phyloP scores from a whole-genome alignment of 64 coral and sea anemone genomes.

The Montipora cactus region DNA sequence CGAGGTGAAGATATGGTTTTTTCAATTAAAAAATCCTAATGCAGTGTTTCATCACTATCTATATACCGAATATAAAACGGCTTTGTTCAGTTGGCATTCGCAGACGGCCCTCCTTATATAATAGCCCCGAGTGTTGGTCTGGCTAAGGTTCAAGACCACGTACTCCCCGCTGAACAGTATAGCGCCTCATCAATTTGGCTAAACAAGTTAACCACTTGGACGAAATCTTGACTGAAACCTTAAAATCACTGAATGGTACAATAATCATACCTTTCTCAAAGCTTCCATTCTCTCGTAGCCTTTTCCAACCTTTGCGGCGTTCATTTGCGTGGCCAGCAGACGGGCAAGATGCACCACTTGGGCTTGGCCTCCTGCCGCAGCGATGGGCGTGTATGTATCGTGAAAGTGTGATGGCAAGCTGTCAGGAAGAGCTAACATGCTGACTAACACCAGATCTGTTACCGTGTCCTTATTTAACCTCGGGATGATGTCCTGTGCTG shows the following conservation, averaged over 20 bases:
- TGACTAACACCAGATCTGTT: slow-evolving; percentile 91
- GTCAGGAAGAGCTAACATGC: slow-evolving; percentile 94
- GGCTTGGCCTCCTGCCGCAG: slow-evolving; percentile 89
- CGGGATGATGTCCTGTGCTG: slow-evolving; percentile 94
- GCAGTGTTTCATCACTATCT: no score
- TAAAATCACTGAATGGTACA: not conserved
- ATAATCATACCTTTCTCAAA: slow-evolving; percentile 74
- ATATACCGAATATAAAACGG: no score
- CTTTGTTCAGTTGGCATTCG: no score
- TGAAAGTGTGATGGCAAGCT: slow-evolving; percentile 89
- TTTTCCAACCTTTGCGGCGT: slow-evolving; percentile 83
- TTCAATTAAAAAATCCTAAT: no score
- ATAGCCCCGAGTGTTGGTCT: no score
- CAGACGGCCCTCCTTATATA: no score
- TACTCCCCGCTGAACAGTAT: no score
- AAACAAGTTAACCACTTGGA: no score
- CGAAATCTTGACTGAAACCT: not conserved
- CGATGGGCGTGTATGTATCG: slow-evolving; percentile 98
- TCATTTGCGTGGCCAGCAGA: slow-evolving; percentile 95
- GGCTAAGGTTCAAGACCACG: no score
- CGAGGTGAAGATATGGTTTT: no score
- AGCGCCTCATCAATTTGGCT: no score
- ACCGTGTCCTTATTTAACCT: slow-evolving; percentile 92
- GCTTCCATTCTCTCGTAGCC: slow-evolving; percentile 93
- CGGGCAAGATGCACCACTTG: slow-evolving; percentile 95